Base-by-base conservation (phyloP, 2,888 invertebrate species). In the Sycophila texana region DNA sequence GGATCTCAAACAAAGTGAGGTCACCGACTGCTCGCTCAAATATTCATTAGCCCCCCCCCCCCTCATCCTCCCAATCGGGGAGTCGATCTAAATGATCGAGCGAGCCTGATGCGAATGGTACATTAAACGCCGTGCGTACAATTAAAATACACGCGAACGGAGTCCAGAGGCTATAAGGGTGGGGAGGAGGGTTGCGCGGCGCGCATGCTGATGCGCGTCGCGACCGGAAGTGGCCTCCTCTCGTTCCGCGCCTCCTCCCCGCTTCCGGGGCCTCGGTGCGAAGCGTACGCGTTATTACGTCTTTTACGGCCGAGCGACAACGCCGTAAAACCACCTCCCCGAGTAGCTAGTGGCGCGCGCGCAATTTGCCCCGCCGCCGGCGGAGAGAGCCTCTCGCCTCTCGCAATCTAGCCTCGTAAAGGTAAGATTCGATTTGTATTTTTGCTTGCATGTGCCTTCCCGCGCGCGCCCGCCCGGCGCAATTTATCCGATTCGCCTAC, bases 391-490 rank as follows among this genome's bases (percentile, higher is more conserved):
- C 39, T 39, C 22, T 2, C 22, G 63, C 18, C 57, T 26, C 18
- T 18, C 66, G 58, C 65, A 72, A 71, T 77, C 77, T 65, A 30
- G 30, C 57, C 71, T 77, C 77, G 71, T 77, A 71, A 71, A 77
- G 65, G 30, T 57, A 20, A 39, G 71, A 77, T 77, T 71, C 65
- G 71, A 47, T 77, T 71, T 70, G 70, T 76, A 63, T 57, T 70
- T 70, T 76, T 70, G n/a, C 47, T 22, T 49, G 10, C 49, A 13
- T 39, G 49, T 18, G 22, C 57, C 39, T 49, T 51, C 66, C 22
- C 14, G 14, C n/a, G 12, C 65, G n/a, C 49, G 14, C n/a, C 18
- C 65, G n/a, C 49, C 14, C 18, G 30, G 16, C 39, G 14, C 39
- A 7, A 30, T 57, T n/a, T 22, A 4, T 60, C 22, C 49, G 20